Percentiles rank a stretch among this genome's conserved stretches.
phyloP scores from a whole-genome alignment of 2,888 invertebrate species.

The Notodromas monacha region DNA sequence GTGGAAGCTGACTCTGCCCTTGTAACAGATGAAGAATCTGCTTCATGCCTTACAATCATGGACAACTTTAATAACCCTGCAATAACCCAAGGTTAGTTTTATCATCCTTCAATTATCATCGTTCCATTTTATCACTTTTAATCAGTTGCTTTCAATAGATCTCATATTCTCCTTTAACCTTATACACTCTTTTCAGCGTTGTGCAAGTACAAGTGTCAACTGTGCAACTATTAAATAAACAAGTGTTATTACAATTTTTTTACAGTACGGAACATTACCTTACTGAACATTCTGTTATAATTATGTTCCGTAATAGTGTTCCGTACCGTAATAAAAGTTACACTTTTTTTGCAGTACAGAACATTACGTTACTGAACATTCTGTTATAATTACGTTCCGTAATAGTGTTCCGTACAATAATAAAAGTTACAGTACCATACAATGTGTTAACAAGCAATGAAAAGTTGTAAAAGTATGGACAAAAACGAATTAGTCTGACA shows the following conservation, averaged over 20 bases:
- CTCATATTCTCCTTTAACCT: constrained; percentile 2
- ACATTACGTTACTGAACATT: too few species aligned
- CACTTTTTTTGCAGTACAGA: too few species aligned
- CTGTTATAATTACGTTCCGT: too few species aligned
- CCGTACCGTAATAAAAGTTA: too few species aligned
- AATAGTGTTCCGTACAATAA: neutral
- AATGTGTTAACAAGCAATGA: constrained; percentile 1
- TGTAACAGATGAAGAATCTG: constrained; percentile 4
- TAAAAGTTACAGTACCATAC: neutral
- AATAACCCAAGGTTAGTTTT: constrained; percentile 2
- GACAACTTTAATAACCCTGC: neutral
- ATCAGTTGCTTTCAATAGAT: constrained; percentile 4
- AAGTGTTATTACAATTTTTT: constrained; percentile 1
- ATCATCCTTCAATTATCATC: constrained; percentile 2
- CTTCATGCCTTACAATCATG: constrained; percentile 4
- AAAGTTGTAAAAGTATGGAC: constrained; percentile 4
- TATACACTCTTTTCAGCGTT: constrained; percentile 1
- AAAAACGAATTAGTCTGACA: constrained; percentile 4
- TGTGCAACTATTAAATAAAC: neutral
- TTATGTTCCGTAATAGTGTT: too few species aligned
- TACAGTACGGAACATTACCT: neutral
- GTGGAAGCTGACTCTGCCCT: constrained; percentile 2
- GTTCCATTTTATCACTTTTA: constrained; percentile 2
- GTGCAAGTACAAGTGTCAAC: neutral
- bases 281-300: too few species aligned